Base-by-base conservation (phyloP, 2,113 vertebrate genomes). In the Equus quagga region DNA sequence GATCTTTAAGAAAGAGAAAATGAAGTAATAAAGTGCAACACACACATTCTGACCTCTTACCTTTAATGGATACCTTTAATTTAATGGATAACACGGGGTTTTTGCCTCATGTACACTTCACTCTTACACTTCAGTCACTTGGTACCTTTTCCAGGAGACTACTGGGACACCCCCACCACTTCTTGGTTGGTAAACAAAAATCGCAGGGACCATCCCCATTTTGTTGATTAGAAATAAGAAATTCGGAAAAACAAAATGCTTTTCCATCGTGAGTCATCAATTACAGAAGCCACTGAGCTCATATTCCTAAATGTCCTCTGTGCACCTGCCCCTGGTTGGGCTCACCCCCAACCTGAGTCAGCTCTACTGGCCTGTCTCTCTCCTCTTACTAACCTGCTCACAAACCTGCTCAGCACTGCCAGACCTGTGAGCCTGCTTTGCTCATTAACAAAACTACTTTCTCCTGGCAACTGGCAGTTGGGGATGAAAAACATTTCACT, bases 401-500 rank as follows among this genome's bases (percentile, higher is more conserved):
- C 36, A 36, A 36, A 36, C 36, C 36, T 36, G 36, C 36, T 36
- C 36, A 36, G 36, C 36, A 36, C 36, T 36, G 36, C 36, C 36
- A 36, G 36, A 36, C 36, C 36, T 36, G 36, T 36, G 36, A 36
- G 36, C 36, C 36, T 36, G 36, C 36, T 36, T 36, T 36, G 36
- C 36, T 36, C 36, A 36, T 36, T 36, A 36, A 36, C 36, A 36
- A 36, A 36, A 36, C 36, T 36, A 33, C 73, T 89, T 97, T 86
- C 89, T 36, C 36, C 36, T 36, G 36, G 36, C 36, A 36, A 36
- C 36, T 36, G 36, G 36, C 36, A 36, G 36, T 36, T 36, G 36
- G 36, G 36, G 36, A 36, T 36, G 69, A 82, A 96, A 97, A 91
- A 75, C n/a, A 96, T 92, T 79, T 94, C 65, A 41, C 69, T 89